Evolutionary conservation across 1,140 invertebrate genomes (phyloP), one percentile per base, ranked within the genome.

Genomic region (Streblospio benedicti): DNA sequence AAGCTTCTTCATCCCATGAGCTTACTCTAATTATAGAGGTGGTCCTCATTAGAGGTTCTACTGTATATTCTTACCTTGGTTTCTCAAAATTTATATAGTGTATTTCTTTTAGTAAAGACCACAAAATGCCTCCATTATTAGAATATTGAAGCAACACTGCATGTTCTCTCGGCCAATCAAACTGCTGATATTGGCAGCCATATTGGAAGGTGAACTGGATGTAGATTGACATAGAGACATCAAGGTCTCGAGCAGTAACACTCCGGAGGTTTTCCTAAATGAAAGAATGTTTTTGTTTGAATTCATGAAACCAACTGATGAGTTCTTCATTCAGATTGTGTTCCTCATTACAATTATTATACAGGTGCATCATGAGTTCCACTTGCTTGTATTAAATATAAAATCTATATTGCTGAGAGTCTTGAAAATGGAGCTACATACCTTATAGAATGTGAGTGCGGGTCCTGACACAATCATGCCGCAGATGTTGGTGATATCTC

Each of bases 131-230:
- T 14, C 79, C 79, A 67, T 79, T 79, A 28, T 54, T 76, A 18
- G 79, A 80, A 55, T 76, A 80, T 62, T 81, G 79, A 4, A 80
- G 63, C 20, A 81, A 60, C 18, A 81, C 71, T 53, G 72, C 75
- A 61, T 76, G 68, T 20, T 69, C 61, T 6, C 71, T 60, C 18
- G 75, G 74, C 67, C 74, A 74, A 23, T 65, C 66, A 0, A 62
- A 45, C 4, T 61, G 55, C 20, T 69, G 60, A 12, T 62, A 60
- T 25, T 68, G 64, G 61, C 78, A 80, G 1, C 76, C 77, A 65
- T 74, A 76, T 44, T 72, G 66, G 50, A 80, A 71, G 45, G 69
- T 70, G 58, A 80, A 79, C 64, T 81, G 77, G 2, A 76, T 60
- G 50, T 71, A 73, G 9, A 69, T 68, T 23, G 76, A 66, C 62